Base-by-base conservation (phyloP, 2,888 invertebrate genomes). In the Limnephilus lunatus region DNA sequence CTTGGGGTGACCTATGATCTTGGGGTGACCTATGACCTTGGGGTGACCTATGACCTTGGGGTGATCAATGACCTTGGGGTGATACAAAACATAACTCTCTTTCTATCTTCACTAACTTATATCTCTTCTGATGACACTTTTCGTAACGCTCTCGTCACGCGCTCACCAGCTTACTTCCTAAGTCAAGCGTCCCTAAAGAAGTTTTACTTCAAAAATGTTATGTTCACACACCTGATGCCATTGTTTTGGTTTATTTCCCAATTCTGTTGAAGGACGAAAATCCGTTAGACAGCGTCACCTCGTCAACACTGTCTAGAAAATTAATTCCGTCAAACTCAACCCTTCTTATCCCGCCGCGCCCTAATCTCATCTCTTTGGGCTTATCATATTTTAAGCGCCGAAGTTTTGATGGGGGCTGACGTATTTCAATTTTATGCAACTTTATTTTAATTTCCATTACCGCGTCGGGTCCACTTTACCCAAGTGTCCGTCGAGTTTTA, bases 401-500 rank as follows among this genome's bases (percentile, higher is more conserved):
- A 68, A 68, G 68, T 68, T 68, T n/a, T 68, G 68, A 68, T 68
- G n/a, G 68, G 2, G 25, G 68, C 25, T 68, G 68, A 68, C 68
- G 68, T 68, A 68, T 68, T 68, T 68, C 68, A 68, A 68, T 68
- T 68, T 68, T 68, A 68, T 68, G 68, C 68, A 68, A n/a, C 68
- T 68, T 68, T 68, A 25, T 9, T n/a, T 1, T 25, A 68, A 25
- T 68, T 68, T 25, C 68, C 68, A 68, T 25, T 25, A 68, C 5
- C 7, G 9, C 68, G 68, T 68, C 68, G 9, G 25, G 68, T 68
- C 68, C 25, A 9, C 68, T 68, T 68, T 68, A 4, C 68, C 9
- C 68, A 68, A 68, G 68, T 68, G 68, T 68, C n/a, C 68, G n/a
- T 68, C 68, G 25, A n/a, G 25, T 68, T 68, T 68, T 68, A 9